phyloP scores from a whole-genome alignment of 2,888 invertebrate species.

The Chydorus sphaericus region DNA sequence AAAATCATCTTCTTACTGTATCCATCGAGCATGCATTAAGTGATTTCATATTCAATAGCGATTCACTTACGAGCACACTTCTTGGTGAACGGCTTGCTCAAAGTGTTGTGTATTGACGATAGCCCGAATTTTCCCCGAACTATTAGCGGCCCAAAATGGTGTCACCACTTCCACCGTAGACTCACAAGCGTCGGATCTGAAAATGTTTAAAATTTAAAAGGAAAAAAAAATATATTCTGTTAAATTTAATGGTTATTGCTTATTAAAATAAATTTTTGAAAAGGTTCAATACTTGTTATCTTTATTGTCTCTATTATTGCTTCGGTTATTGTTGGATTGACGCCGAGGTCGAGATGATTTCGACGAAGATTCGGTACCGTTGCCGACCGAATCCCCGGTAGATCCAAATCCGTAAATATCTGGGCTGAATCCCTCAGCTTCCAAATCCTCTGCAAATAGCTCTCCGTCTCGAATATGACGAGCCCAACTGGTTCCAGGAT shows the following conservation, averaged over 20 bases:
- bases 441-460: slow-evolving; percentile 6
- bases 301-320: background rate
- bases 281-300: slow-evolving; percentile 5
- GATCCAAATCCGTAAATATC: slow-evolving; percentile 2
- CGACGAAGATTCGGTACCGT: too few species aligned
- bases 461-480: background rate
- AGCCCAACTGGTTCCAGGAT: background rate
- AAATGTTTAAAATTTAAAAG: background rate
- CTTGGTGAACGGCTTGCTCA: slow-evolving; percentile 87
- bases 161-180: slow-evolving; percentile 84
- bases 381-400: background rate
- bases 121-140: slow-evolving; percentile 76
- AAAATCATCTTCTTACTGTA: background rate
- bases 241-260: background rate
- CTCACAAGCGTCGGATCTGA: slow-evolving; percentile 72
- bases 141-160: slow-evolving; percentile 87
- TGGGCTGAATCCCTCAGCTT: slow-evolving; percentile 1
- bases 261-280: background rate
- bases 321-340: slow-evolving; percentile 5
- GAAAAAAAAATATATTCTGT: background rate
- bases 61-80: slow-evolving; percentile 71
- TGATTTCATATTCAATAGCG: background rate
- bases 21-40: background rate
- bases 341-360: slow-evolving; percentile 7
- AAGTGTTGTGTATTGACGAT: slow-evolving; percentile 90